These are phyloP conservation scores for Dasysyrphus albostriatus DNA, from an alignment of 2,888 invertebrate species.

Conservation along the genomic window DNA sequence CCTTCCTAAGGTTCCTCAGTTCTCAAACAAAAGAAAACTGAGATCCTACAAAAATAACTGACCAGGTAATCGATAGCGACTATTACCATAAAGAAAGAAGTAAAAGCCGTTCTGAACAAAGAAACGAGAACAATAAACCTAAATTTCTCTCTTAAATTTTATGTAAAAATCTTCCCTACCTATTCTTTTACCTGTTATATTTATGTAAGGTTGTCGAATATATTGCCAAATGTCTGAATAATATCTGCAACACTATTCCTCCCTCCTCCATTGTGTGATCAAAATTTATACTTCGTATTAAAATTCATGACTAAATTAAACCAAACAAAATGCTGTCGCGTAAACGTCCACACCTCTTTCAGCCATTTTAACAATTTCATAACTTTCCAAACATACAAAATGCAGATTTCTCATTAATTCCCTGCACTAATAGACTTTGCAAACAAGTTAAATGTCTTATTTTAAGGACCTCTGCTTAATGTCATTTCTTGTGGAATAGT, in stretches of 20 bases:
- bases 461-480: constrained; percentile 24
- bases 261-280: constrained; percentile 24
- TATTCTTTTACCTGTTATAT: background rate
- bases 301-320: constrained; percentile 52
- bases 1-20: no score
- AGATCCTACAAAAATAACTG: no score
- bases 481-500: background rate
- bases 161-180: no score
- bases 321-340: constrained; percentile 30
- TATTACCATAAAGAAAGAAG: no score
- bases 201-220: background rate
- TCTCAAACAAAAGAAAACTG: no score
- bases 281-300: constrained; percentile 58
- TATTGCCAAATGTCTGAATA: background rate
- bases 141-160: no score
- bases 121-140: no score
- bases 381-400: constrained; percentile 53
- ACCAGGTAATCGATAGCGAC: no score
- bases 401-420: constrained; percentile 63
- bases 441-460: constrained; percentile 51
- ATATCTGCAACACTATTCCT: constrained; percentile 25
- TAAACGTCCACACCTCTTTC: constrained; percentile 67
- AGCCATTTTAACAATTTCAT: constrained; percentile 50
- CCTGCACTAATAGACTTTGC: constrained; percentile 20
- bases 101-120: no score